Conservation (phyloP, 2,888 invertebrate genomes). For the Tachina lurida region DNA sequence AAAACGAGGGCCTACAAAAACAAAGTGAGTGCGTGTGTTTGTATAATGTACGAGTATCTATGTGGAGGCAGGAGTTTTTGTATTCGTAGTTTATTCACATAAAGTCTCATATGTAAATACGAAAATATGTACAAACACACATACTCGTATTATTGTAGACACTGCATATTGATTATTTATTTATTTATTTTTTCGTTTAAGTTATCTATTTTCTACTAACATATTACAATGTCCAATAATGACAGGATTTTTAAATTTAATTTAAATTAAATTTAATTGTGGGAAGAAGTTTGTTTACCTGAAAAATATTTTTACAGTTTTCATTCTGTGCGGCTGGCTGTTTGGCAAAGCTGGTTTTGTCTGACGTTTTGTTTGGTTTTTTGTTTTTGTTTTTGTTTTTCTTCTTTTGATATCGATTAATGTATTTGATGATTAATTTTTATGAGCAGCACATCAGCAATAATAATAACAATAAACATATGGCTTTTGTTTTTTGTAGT, state of each 20-base stretch:
- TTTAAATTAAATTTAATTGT: conserved; percentile 19
- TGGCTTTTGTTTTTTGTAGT: conserved; percentile 45
- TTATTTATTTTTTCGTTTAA: background rate
- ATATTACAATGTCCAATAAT: conserved; percentile 2
- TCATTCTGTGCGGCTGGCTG: conserved; percentile 61
- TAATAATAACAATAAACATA: conserved; percentile 49
- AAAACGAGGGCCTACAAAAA: background rate
- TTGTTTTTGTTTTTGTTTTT: no score
- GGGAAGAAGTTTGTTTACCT: conserved; percentile 73
- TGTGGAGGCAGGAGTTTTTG: conserved; percentile 57
- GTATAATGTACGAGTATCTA: background rate
- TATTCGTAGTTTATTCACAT: conserved; percentile 29
- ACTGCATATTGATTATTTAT: conserved; percentile 12
- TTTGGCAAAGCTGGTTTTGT: background rate
- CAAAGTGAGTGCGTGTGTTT: background rate
- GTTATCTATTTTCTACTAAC: background rate
- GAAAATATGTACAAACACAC: no score
- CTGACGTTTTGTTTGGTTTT: conserved; percentile 8
- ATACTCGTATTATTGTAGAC: conserved; percentile 13
- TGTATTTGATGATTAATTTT: conserved; percentile 29
- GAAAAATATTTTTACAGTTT: conserved; percentile 74
- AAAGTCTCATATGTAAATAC: background rate
- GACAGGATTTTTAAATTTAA: conserved; percentile 2
- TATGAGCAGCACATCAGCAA: background rate
- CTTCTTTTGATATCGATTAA: conserved; percentile 6